A percentile compares a stretch with the other conserved stretches of the same genome.
phyloP scores from a whole-genome alignment of 2,797 vertebrate species.

The Euphonia xanthogaster region DNA sequence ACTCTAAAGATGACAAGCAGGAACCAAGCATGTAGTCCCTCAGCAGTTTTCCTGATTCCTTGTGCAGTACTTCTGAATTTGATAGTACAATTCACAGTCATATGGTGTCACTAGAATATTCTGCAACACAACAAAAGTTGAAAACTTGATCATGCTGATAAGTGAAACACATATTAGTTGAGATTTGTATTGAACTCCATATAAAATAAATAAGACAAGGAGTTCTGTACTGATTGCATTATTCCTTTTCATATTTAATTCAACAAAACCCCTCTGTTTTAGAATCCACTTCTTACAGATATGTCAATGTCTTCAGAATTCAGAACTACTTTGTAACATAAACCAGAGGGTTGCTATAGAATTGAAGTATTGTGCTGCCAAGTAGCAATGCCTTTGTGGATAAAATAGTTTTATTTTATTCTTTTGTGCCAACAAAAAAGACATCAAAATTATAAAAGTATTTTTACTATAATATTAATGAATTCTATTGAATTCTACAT shows the following conservation, averaged over 20 bases:
- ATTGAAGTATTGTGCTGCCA: conserved; percentile 24
- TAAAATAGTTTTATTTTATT: conserved; percentile 51
- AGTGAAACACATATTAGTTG: neutral
- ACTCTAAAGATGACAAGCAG: neutral
- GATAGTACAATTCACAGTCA: neutral
- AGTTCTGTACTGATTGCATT: conserved; percentile 38
- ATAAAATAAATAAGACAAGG: conserved; percentile 26
- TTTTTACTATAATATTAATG: conserved; percentile 47
- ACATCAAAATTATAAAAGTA: conserved; percentile 43
- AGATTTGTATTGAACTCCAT: conserved; percentile 25
- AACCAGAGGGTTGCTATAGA: conserved; percentile 5
- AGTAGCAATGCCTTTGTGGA: conserved; percentile 9
- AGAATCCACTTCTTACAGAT: conserved; percentile 44
- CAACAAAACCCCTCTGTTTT: conserved; percentile 41
- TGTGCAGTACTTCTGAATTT: neutral
- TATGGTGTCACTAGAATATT: neutral
- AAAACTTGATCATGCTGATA: neutral
- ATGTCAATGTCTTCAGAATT: conserved; percentile 47
- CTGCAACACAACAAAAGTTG: neutral
- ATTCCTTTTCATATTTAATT: conserved; percentile 69
- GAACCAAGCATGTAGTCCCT: neutral
- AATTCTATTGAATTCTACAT: conserved; percentile 24
- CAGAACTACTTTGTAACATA: conserved; percentile 49
- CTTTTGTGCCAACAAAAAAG: conserved; percentile 57
- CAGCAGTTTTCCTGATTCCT: neutral